These are phyloP conservation scores for Caenorhabditis elegans DNA, from an alignment of 1,140 invertebrate species.

Conservation along the genomic window WBcel235 BX284603.4:5256501-5257000, in stretches of 20 bases:
- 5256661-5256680: neutral
- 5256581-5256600: slow-evolving; percentile 10
- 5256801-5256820: no score
- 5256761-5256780: no score
- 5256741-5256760: neutral
- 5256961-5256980: no score
- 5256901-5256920: neutral
- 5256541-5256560: slow-evolving; percentile 33
- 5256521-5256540: neutral
- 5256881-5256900: neutral
- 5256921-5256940: neutral
- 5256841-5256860: neutral
- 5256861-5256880: neutral
- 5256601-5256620: neutral
- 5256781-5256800: no score
- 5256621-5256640: neutral
- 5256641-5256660: neutral
- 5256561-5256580: slow-evolving; percentile 33
- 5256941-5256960: no score
- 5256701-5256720: slow-evolving; percentile 1
- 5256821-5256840: neutral
- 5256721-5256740: neutral
- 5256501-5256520: no score
- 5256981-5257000: neutral
- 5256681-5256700: neutral